phyloP scores from a whole-genome alignment of 2,113 vertebrate species.

The Hoplias malabaricus region DNA sequence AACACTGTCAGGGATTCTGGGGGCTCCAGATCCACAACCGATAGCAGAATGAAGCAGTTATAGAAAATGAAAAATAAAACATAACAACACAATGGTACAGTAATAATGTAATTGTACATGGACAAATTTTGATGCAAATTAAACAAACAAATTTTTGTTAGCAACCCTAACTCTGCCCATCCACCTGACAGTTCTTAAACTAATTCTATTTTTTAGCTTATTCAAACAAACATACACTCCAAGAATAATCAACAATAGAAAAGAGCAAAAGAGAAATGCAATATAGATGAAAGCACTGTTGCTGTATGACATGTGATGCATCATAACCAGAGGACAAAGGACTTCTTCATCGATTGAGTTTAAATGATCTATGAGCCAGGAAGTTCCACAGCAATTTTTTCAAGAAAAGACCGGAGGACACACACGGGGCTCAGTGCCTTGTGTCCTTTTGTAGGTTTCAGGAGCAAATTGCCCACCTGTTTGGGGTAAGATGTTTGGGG shows the following conservation, averaged over 20 bases:
- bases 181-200: not conserved
- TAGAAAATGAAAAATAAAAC: too few species aligned
- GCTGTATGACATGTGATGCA: not conserved
- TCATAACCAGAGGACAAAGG: not conserved
- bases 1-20: too few species aligned
- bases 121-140: too few species aligned
- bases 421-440: too few species aligned
- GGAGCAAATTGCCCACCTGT: too few species aligned
- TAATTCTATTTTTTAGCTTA: not conserved
- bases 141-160: too few species aligned
- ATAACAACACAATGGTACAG: too few species aligned
- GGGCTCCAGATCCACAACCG: too few species aligned
- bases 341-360: not conserved
- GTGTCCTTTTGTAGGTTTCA: too few species aligned
- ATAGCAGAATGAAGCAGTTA: too few species aligned
- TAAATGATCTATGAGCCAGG: not conserved
- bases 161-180: not conserved
- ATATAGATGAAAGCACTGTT: conserved; percentile 14
- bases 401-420: not conserved
- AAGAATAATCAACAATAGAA: conserved; percentile 15
- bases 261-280: not conserved
- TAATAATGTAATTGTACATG: too few species aligned
- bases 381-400: not conserved
- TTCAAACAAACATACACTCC: not conserved
- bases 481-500: too few species aligned